These are phyloP conservation scores for Channa argus DNA, from an alignment of 2,113 vertebrate species.

Conservation along the genomic window DNA sequence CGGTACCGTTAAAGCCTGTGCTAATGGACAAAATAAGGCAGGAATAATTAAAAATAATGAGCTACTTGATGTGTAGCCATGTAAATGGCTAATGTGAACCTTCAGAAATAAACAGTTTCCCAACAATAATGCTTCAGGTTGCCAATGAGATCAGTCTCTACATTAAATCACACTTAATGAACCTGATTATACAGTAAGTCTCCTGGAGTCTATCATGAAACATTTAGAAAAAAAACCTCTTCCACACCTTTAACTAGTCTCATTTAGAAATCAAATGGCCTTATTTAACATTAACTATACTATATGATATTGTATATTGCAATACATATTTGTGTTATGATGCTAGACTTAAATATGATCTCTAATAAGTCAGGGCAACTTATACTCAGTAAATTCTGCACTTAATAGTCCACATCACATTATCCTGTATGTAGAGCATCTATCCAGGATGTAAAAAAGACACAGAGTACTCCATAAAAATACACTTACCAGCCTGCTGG, in stretches of 20 bases:
- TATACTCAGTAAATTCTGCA: background rate
- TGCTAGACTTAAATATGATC: background rate
- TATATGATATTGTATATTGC: background rate
- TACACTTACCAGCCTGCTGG: background rate
- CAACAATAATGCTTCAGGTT: background rate
- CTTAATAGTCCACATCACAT: background rate
- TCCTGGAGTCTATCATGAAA: no score
- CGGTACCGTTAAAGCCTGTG: background rate
- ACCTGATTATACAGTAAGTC: background rate
- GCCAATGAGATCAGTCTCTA: no score
- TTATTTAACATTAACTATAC: no score
- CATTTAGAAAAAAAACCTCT: background rate
- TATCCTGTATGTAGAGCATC: no score
- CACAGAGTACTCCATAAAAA: no score
- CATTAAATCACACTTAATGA: background rate
- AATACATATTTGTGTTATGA: background rate
- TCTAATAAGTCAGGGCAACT: background rate
- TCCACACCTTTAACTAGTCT: background rate
- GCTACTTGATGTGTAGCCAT: background rate
- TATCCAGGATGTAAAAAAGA: background rate
- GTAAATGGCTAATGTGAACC: background rate
- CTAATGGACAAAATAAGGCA: constrained; percentile 9
- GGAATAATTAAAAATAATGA: constrained; percentile 19
- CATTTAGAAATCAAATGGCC: no score
- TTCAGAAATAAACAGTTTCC: background rate